A percentile compares a stretch with the other conserved stretches of the same genome.
Conservation (phyloP, 2,797 vertebrate species). For the Sphenopsis melanotis region DNA sequence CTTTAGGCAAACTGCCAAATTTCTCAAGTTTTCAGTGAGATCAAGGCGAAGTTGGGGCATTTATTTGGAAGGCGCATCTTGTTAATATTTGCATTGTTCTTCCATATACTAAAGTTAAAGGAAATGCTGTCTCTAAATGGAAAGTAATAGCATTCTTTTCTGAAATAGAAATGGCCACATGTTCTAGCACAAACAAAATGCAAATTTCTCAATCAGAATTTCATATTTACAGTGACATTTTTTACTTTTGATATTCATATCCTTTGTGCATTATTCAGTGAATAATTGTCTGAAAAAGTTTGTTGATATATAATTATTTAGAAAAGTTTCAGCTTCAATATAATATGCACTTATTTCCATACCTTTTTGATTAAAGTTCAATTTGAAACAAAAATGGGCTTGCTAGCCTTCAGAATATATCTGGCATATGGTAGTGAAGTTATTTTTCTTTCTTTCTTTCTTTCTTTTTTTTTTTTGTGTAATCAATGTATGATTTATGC, state of each 20-base stretch:
- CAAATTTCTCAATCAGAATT: conserved; percentile 57
- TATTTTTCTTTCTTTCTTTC: not conserved
- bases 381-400: not conserved
- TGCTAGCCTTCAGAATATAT: conserved; percentile 34
- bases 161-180: conserved; percentile 35
- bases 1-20: conserved; percentile 35
- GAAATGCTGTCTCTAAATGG: conserved; percentile 1
- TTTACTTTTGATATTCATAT: conserved; percentile 56
- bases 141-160: conserved; percentile 5
- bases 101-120: conserved; percentile 27
- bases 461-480: not conserved
- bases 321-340: conserved; percentile 13
- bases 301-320: conserved; percentile 40
- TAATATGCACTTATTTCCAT: conserved; percentile 35
- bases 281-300: conserved; percentile 53
- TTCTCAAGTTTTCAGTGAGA: conserved; percentile 47
- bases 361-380: conserved; percentile 35
- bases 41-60: conserved; percentile 20
- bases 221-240: conserved; percentile 19
- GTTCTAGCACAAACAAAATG: conserved; percentile 52
- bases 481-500: conserved; percentile 22
- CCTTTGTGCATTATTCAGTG: conserved; percentile 61
- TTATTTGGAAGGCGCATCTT: conserved; percentile 24
- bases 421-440: not conserved
- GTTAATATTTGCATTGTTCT: conserved; percentile 26